Evolutionary conservation across 2,888 invertebrate species (phyloP), one percentile per base, ranked within the genome.

Genomic region (Drosophila cognata): DNA sequence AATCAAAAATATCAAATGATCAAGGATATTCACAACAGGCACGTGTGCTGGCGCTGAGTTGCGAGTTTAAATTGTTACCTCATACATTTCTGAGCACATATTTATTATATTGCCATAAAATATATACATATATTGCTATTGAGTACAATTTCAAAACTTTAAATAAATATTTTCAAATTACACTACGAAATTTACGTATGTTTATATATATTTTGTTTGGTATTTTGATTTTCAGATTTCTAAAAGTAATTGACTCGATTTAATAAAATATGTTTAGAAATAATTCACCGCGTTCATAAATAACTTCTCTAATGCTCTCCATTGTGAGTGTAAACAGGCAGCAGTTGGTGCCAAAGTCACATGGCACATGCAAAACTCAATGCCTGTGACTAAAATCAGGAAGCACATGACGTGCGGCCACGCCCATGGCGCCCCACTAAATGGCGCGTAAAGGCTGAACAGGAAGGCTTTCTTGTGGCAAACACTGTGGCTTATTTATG

Each of bases 401-500:
- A 78, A 70, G 16, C 50, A 62, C 50, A 29, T 66, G 70, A 70
- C 57, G 65, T 50, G 38, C 11, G 35, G 46, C 58, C 62, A 77
- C 73, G 64, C 77, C 77, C 65, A 51, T 69, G 69, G 74, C 62
- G 64, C 51, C 69, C 50, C 50, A 46, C 33, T 5, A 58, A 76
- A 38, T 59, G 61, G 65, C 71, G 55, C 71, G 77, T 63, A 63
- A 55, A 61, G 46, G 50, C 46, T 51, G 62, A 25, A 67, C 52
- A 61, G 76, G 48, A 65, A 48, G 52, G 53, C 50, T 64, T 55
- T 70, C 56, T 46, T 56, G 31, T 56, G 46, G 65, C 48, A 48
- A 43, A 53, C 35, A 53, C 10, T 55, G 51, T 53, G 61, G 65
- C 60, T 78, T 77, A 74, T 74, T 79, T 78, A 77, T 78, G 74